Conservation (phyloP, 2,797 vertebrate genomes). For the Bryconaethiops microstoma region DNA sequence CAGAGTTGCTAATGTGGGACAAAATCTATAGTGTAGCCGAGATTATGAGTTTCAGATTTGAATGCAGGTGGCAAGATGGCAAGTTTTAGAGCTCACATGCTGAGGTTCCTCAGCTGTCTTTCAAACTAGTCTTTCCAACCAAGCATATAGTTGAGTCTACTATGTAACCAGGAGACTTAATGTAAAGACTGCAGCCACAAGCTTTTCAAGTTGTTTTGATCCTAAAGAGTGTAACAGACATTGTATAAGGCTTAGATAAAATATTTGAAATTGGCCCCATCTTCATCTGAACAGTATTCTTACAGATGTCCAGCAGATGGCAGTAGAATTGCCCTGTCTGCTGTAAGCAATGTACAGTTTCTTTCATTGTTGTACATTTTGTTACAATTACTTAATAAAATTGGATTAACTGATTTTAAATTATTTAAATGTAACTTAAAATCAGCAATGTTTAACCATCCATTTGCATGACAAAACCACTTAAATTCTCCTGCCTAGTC, state of each 20-base stretch:
- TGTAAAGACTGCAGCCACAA: not conserved
- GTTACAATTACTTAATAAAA: too few species aligned
- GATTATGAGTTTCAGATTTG: not conserved
- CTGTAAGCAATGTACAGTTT: not conserved
- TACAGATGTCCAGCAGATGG: conserved; percentile 36
- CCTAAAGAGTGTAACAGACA: not conserved
- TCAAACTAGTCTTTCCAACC: conserved; percentile 1
- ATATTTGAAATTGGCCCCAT: not conserved
- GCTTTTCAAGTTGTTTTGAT: not conserved
- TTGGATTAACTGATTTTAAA: too few species aligned
- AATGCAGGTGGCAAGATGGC: not conserved
- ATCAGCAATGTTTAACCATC: too few species aligned
- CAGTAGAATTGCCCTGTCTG: not conserved
- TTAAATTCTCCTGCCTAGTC: too few species aligned
- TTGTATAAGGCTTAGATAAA: not conserved
- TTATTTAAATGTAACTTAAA: too few species aligned
- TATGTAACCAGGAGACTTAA: not conserved
- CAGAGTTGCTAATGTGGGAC: not conserved
- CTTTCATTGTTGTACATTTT: too few species aligned
- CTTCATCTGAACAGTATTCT: not conserved
- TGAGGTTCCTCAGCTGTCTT: not conserved
- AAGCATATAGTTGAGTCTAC: not conserved
- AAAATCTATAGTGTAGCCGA: not conserved
- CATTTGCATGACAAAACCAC: too few species aligned
- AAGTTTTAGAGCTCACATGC: not conserved